A percentile compares a stretch with the other conserved stretches of the same genome.
Evolutionary conservation across 2,888 invertebrate genomes (phyloP).

Genomic region (Deroplatys truncata): DNA sequence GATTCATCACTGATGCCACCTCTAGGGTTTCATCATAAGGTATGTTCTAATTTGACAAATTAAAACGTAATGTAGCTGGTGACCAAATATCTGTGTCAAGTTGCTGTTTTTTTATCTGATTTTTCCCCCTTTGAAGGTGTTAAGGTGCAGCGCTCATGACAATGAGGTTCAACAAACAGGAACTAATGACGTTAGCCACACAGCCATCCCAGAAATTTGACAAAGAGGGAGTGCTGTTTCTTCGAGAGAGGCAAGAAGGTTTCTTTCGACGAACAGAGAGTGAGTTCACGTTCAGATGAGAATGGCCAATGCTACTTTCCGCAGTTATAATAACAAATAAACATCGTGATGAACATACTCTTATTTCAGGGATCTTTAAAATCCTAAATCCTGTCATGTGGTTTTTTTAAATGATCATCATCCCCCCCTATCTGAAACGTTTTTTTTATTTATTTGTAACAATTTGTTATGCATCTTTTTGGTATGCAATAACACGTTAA

Average conservation of each 20-base stretch:
- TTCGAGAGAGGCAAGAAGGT: conserved; percentile 86
- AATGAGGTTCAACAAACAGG: conserved; percentile 91
- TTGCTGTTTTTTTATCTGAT: background rate
- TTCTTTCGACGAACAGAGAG: conserved; percentile 90
- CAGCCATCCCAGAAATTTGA: conserved; percentile 86
- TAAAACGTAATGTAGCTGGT: background rate
- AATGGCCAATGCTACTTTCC: background rate
- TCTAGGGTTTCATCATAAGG: background rate
- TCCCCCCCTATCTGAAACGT: background rate
- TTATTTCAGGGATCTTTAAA: background rate
- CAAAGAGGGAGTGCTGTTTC: conserved; percentile 81
- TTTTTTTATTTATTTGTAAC: no score
- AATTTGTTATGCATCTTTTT: background rate
- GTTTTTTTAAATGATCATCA: no score
- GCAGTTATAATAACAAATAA: background rate
- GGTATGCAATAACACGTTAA: no score
- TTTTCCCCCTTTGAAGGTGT: background rate
- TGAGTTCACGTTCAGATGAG: conserved; percentile 50
- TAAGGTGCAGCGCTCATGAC: conserved; percentile 8
- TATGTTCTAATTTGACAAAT: background rate
- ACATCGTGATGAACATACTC: no score
- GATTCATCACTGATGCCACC: conserved; percentile 3
- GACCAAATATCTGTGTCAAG: background rate
- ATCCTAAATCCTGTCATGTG: no score
- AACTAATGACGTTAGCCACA: conserved; percentile 77